Evolutionary conservation across 2,797 vertebrate species (phyloP).

Genomic region (Telmatherina bonti): DNA sequence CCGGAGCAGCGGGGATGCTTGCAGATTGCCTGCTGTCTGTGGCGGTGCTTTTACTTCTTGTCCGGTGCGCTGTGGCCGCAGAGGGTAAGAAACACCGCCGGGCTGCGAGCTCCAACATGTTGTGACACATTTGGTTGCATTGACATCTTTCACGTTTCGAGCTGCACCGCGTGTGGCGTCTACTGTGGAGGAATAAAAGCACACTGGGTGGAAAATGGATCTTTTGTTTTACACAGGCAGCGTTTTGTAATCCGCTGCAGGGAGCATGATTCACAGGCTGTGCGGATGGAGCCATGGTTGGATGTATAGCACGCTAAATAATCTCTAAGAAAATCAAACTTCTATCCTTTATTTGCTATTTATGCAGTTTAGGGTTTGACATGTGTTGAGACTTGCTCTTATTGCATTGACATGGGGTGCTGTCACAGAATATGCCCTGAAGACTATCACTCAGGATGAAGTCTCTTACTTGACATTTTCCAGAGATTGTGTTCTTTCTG

Average conservation of each 20-base stretch:
- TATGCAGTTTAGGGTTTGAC: neutral
- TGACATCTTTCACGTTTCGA: constrained; percentile 21
- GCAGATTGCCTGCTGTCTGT: constrained; percentile 70
- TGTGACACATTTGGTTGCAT: constrained; percentile 28
- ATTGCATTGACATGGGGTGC: constrained; percentile 29
- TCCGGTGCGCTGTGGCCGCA: constrained; percentile 77
- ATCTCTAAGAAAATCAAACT: constrained; percentile 40
- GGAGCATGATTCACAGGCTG: constrained; percentile 42
- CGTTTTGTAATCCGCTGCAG: constrained; percentile 51
- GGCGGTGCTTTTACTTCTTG: constrained; percentile 75
- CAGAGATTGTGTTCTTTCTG: constrained; percentile 37
- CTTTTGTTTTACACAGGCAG: constrained; percentile 46
- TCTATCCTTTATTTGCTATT: neutral
- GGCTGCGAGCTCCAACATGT: neutral
- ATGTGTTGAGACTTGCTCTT: neutral
- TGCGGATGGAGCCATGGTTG: constrained; percentile 18
- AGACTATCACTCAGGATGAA: constrained; percentile 6
- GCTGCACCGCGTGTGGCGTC: constrained; percentile 3
- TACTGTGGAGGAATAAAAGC: constrained; percentile 9
- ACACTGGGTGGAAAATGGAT: constrained; percentile 9
- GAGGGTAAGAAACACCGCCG: constrained; percentile 77
- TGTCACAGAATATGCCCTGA: constrained; percentile 17
- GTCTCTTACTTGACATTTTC: constrained; percentile 15
- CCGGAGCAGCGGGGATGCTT: constrained; percentile 70
- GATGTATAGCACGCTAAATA: constrained; percentile 2